Base-by-base conservation (phyloP, 2,797 vertebrate species). In the Crax fasciolata region DNA sequence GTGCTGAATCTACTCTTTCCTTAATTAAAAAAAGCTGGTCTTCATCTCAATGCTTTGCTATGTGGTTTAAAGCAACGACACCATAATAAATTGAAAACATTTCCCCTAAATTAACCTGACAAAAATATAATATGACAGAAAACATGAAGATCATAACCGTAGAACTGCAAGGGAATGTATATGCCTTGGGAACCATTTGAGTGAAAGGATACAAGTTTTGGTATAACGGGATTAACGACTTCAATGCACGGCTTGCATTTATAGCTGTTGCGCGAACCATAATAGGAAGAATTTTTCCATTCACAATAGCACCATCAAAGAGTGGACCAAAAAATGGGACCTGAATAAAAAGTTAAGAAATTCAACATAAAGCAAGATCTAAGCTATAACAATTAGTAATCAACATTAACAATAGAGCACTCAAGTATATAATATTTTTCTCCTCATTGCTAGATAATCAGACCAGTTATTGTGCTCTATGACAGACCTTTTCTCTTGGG, bases 121-220 rank as follows among this genome's bases (percentile, higher is more conserved):
- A 63, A 89, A 91, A 88, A 77, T 25, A 30, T 11, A 61, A 32
- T 49, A 70, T 39, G 43, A 75, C 7, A 54, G 14, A 62, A 78
- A 93, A 67, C 15, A 91, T 10, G 54, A 95, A 73, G 43, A 81
- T 57, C 43, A 9, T 71, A 54, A 24, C 77, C 83, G 88, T 49
- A 95, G 87, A 67, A 75, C 57, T 83, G 63, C 30, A 75, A 66
- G 79, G 87, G 90, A 94, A 96, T 91, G 87, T 72, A 88, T 77
- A 88, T 65, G 68, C 57, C 70, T 88, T 89, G 24, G 72, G 92
- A 96, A 88, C 23, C 13, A 76, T 74, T 61, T 85, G 75, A 74
- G 32, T 84, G 80, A 97, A 98, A 99, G 99, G 99, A 99, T 99
- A 99, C 99, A 99, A 99, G 97, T 99, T 99, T 98, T 99, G 99